Conservation (phyloP, 2,888 invertebrate species). For the Myopa testacea region DNA sequence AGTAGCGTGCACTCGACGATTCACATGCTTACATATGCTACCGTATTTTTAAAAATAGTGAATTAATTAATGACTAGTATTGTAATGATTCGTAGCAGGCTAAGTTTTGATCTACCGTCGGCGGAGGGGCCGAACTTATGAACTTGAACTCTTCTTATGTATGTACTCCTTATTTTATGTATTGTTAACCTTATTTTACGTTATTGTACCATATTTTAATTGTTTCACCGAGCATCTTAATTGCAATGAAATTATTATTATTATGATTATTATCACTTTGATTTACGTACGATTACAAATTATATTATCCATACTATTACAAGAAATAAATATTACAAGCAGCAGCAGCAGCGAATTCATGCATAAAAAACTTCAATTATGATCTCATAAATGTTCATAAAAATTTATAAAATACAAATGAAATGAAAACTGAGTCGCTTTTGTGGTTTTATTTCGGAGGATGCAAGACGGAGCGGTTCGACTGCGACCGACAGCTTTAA, state of each 20-base stretch:
- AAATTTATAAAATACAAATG: constrained; percentile 49
- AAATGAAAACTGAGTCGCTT: constrained; percentile 37
- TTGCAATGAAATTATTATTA: constrained; percentile 21
- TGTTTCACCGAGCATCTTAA: background rate
- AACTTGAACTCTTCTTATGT: background rate
- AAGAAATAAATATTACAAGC: background rate
- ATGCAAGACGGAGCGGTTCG: constrained; percentile 4
- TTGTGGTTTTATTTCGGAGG: constrained; percentile 8
- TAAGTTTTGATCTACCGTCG: background rate
- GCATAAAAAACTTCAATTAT: constrained; percentile 55
- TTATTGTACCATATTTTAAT: constrained; percentile 5
- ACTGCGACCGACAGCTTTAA: no score
- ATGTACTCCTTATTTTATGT: constrained; percentile 10
- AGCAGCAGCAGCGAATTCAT: constrained; percentile 38
- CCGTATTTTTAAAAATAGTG: background rate
- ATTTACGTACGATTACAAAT: constrained; percentile 20
- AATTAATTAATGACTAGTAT: background rate
- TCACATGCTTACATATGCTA: no score
- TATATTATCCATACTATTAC: constrained; percentile 33
- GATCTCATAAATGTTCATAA: constrained; percentile 68
- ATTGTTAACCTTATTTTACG: background rate
- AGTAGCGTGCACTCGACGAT: no score
- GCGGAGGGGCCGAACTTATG: background rate
- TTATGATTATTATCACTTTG: background rate
- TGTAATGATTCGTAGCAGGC: background rate